Base-by-base conservation (phyloP, 1,140 invertebrate genomes). In the Rhagoletis zephyria region DNA sequence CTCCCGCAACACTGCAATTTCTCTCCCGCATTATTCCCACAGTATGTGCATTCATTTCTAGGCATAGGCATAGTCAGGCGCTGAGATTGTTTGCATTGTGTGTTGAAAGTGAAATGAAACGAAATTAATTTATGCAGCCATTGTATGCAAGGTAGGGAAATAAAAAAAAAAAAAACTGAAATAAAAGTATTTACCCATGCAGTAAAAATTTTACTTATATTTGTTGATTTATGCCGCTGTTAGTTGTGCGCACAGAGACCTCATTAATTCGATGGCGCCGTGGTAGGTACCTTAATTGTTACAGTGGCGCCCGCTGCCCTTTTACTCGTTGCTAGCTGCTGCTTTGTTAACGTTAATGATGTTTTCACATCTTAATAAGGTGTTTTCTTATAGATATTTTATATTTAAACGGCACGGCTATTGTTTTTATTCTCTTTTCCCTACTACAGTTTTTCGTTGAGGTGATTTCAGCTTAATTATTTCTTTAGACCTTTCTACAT, bases 31-130 rank as follows among this genome's bases (percentile, higher is more conserved):
- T 30, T 30, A 30, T 81, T 81, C 74, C 74, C 74, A 81, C 48
- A 56, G 10, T 56, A 56, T 10, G 10, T 56, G 10, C 2, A 3
- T 56, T 5, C 1, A 10, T 56, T 7, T 56, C 10, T 56, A 56
- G 51, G 51, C 5, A 3, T 56, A 3, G 10, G 10, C 51, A 56
- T 56, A 63, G 61, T 4, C 61, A 63, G 12, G 61, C 12, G 51
- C 10, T 56, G 10, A 63, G 61, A 63, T 63, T 63, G 9, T 14
- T 63, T 56, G 74, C 74, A 81, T 81, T 81, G 74, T 81, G 51
- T 40, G 64, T 81, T 81, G 74, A 81, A 81, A 81, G 74, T 81
- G 74, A 81, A 81, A 81, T 81, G 74, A 81, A 81, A 81, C 19
- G 74, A 56, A 56, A 59, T 81, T 81, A 81, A 81, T 81, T 81